Evolutionary conservation across 1,140 invertebrate genomes (phyloP).

Genomic region (Drosophila arawakana): DNA sequence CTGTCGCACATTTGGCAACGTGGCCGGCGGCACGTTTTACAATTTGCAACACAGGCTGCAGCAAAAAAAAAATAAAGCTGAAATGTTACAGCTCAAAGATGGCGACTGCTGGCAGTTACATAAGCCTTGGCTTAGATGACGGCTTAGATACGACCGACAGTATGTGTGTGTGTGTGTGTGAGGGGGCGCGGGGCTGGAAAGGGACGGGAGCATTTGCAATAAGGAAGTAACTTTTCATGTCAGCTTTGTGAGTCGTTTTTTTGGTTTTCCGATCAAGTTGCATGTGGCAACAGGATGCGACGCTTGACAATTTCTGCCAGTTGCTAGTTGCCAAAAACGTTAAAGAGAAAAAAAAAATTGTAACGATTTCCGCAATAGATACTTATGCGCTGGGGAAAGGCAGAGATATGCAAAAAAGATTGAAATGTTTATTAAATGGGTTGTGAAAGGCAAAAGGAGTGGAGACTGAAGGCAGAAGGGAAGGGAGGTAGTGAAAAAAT

Average conservation of each 20-base stretch:
- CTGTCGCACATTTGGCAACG: slow-evolving; percentile 71
- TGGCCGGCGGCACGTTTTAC: slow-evolving; percentile 55
- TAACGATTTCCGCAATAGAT: slow-evolving; percentile 52
- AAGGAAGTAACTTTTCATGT: slow-evolving; percentile 80
- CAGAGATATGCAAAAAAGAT: slow-evolving; percentile 19
- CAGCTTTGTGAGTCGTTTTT: slow-evolving; percentile 47
- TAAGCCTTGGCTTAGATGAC: slow-evolving; percentile 79
- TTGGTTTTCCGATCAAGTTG: slow-evolving; percentile 47
- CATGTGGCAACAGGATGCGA: slow-evolving; percentile 62
- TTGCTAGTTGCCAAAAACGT: slow-evolving; percentile 47
- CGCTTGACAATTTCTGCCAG: slow-evolving; percentile 64
- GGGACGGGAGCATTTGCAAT: slow-evolving; percentile 59
- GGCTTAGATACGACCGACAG: slow-evolving; percentile 56
- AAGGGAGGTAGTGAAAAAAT: not conserved
- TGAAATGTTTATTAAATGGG: slow-evolving; percentile 6
- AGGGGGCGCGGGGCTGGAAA: no score
- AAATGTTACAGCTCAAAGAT: slow-evolving; percentile 59
- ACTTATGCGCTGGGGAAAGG: not conserved
- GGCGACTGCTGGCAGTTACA: slow-evolving; percentile 69
- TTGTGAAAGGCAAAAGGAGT: not conserved
- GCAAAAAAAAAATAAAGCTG: slow-evolving; percentile 32
- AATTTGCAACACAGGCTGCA: slow-evolving; percentile 44
- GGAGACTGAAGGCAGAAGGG: not conserved
- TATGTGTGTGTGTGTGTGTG: slow-evolving; percentile 19
- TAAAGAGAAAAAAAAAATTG: slow-evolving; percentile 18